A percentile compares a stretch with the other conserved stretches of the same genome.
These are phyloP conservation scores for Thelaira solivaga DNA, from an alignment of 2,888 invertebrate genomes.

Conservation along the genomic window DNA sequence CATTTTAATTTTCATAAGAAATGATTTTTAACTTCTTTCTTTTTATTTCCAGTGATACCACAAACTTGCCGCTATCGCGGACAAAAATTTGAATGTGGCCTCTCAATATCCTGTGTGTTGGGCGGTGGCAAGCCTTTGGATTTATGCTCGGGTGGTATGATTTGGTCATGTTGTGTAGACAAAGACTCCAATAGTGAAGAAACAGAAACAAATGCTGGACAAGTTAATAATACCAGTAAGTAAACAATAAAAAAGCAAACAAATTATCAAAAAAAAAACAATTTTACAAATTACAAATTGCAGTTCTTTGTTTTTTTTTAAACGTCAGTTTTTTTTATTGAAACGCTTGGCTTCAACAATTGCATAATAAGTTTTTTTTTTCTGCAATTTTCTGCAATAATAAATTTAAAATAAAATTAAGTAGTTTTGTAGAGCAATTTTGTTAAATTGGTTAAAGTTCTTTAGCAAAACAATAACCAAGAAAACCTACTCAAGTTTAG, in stretches of 20 bases:
- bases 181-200: constrained; percentile 79
- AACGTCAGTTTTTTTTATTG: constrained; percentile 32
- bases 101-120: constrained; percentile 93
- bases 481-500: background rate
- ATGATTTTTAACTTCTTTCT: too few relatives aligned
- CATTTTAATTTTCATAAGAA: background rate
- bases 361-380: constrained; percentile 17
- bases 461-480: constrained; percentile 19
- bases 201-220: constrained; percentile 79
- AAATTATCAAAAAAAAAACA: background rate
- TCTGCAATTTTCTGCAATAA: constrained; percentile 9
- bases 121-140: constrained; percentile 92
- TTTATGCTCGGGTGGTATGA: constrained; percentile 94
- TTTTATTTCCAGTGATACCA: constrained; percentile 86
- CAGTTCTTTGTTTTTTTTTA: constrained; percentile 7
- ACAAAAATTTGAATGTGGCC: constrained; percentile 90
- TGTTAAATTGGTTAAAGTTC: constrained; percentile 52
- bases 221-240: constrained; percentile 93
- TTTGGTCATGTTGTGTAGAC: constrained; percentile 96
- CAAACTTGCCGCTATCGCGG: constrained; percentile 92
- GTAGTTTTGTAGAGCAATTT: constrained; percentile 57
- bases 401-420: background rate
- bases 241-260: constrained; percentile 68
- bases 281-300: constrained; percentile 3
- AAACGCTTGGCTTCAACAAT: constrained; percentile 51